Percentiles rank a stretch among this genome's conserved stretches.
Evolutionary conservation across 2,888 invertebrate genomes (phyloP).

Genomic region (Microdon myrmicae): DNA sequence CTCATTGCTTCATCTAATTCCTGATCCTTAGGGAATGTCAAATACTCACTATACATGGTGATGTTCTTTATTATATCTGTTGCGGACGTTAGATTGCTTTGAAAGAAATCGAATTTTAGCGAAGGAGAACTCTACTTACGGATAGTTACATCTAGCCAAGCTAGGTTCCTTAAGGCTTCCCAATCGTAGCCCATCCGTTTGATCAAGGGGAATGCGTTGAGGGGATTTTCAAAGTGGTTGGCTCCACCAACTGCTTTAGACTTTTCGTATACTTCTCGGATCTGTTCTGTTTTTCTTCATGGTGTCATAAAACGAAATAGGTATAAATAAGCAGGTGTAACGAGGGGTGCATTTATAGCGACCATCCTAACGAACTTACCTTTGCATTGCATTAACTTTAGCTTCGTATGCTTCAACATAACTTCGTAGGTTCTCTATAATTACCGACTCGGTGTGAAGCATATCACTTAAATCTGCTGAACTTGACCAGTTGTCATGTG

Average conservation of each 20-base stretch:
- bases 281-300: conserved; percentile 52
- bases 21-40: conserved; percentile 57
- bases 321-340: not conserved
- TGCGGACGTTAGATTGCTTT: not conserved
- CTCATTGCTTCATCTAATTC: conserved; percentile 58
- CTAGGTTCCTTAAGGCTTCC: conserved; percentile 71
- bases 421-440: conserved; percentile 57
- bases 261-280: conserved; percentile 55
- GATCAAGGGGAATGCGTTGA: conserved; percentile 90
- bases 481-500: conserved; percentile 7
- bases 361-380: conserved; percentile 43
- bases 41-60: conserved; percentile 17
- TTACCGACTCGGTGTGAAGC: conserved; percentile 56
- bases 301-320: not conserved
- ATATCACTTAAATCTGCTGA: conserved; percentile 53
- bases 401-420: conserved; percentile 56
- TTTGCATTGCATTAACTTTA: conserved; percentile 56
- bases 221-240: conserved; percentile 79
- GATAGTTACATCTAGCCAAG: conserved; percentile 49
- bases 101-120: no score
- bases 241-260: conserved; percentile 53
- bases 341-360: not conserved
- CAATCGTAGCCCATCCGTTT: conserved; percentile 91
- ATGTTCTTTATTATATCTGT: conserved; percentile 37
- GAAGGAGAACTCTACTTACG: conserved; percentile 15